A percentile compares a stretch with the other conserved stretches of the same genome.
Evolutionary conservation across 2,113 vertebrate genomes (phyloP).

Genomic region (Speoplatyrhinus poulsoni): DNA sequence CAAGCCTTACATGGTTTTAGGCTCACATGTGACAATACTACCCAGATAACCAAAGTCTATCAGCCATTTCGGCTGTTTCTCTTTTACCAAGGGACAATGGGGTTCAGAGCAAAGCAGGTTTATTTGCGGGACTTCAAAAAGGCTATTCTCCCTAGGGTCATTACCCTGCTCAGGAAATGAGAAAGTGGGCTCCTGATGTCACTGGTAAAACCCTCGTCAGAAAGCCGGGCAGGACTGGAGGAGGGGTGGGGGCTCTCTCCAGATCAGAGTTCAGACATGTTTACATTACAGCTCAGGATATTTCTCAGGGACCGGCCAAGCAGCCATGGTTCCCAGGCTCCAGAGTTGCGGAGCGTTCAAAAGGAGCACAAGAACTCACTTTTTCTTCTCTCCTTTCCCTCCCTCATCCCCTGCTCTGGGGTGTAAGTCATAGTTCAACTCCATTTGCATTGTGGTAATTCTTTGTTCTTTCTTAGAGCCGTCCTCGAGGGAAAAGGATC

Average conservation of each 20-base stretch:
- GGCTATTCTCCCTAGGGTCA: conserved; percentile 58
- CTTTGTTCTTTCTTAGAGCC: conserved; percentile 49
- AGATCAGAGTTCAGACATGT: conserved; percentile 81
- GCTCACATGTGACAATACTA: conserved; percentile 12
- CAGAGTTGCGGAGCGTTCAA: conserved; percentile 65
- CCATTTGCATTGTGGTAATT: conserved; percentile 63
- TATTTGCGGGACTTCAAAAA: conserved; percentile 61
- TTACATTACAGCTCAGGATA: conserved; percentile 83
- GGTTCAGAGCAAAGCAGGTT: conserved; percentile 53
- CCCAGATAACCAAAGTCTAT: conserved; percentile 1
- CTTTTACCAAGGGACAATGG: conserved; percentile 36
- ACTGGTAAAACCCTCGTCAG: conserved; percentile 53
- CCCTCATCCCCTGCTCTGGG: conserved; percentile 26
- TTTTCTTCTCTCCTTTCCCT: conserved; percentile 12
- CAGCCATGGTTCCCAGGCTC: conserved; percentile 79
- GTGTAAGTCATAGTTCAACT: conserved; percentile 65
- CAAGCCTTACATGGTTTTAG: conserved; percentile 6
- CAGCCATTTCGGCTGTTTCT: not conserved
- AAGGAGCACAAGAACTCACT: conserved; percentile 20
- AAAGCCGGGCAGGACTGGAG: not conserved
- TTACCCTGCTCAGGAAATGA: conserved; percentile 69
- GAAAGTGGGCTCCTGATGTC: conserved; percentile 75
- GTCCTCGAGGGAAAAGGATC: conserved; percentile 23
- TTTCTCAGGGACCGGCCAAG: conserved; percentile 76
- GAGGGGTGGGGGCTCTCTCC: conserved; percentile 26